Percentiles rank a stretch among this genome's conserved stretches.
Evolutionary conservation across 2,888 invertebrate species (phyloP).

Genomic region (Argyresthia albistria): DNA sequence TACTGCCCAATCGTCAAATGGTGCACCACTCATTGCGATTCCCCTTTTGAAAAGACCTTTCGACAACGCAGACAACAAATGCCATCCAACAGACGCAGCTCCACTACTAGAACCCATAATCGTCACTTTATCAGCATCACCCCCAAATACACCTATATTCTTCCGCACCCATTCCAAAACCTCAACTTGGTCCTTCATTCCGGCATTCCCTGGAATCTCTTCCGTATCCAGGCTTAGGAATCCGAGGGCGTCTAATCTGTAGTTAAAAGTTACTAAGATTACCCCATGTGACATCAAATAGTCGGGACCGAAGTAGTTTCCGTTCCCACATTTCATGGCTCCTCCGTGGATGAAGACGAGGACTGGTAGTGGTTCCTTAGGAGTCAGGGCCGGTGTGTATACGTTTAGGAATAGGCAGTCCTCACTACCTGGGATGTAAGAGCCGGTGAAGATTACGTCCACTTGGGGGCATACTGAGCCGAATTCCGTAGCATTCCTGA

Average conservation of each 20-base stretch:
- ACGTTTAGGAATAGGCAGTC: no score
- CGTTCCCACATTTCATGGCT: conserved; percentile 35
- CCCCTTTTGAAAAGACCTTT: conserved; percentile 18
- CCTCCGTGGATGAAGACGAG: no score
- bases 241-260: conserved; percentile 63
- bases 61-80: conserved; percentile 17
- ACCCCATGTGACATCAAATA: conserved; percentile 64
- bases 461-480: conserved; percentile 15
- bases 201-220: conserved; percentile 65
- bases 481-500: conserved; percentile 13
- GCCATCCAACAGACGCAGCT: conserved; percentile 21
- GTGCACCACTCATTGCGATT: conserved; percentile 18
- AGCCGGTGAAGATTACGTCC: conserved; percentile 9
- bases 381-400: no score
- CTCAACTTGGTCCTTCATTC: conserved; percentile 27
- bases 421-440: conserved; percentile 11
- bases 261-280: conserved; percentile 70
- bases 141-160: conserved; percentile 11
- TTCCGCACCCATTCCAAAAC: conserved; percentile 7
- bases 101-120: conserved; percentile 39
- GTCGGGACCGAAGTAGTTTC: conserved; percentile 63
- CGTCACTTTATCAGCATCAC: conserved; percentile 23
- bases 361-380: no score
- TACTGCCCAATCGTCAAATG: conserved; percentile 18
- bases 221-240: conserved; percentile 59